Evolutionary conservation across 2,797 vertebrate genomes (phyloP).

Genomic region (Silurus aristotelis): DNA sequence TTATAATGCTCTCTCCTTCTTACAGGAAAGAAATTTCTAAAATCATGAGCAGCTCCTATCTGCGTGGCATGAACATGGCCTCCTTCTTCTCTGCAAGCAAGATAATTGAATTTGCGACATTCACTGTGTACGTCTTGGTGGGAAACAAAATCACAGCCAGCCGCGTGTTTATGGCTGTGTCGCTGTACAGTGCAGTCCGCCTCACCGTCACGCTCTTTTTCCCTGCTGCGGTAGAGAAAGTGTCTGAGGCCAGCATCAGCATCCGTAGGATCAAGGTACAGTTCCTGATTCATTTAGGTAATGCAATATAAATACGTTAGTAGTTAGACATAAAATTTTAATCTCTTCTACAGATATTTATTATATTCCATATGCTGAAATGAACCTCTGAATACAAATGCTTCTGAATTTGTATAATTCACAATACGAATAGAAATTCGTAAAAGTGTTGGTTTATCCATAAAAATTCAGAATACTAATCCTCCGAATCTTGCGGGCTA

Average conservation of each 20-base stretch:
- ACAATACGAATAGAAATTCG: too few relatives aligned
- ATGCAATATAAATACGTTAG: not conserved
- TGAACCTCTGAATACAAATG: too few relatives aligned
- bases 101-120: conserved; percentile 89
- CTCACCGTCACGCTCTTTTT: conserved; percentile 94
- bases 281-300: not conserved
- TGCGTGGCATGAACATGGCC: conserved; percentile 92
- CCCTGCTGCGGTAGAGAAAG: conserved; percentile 85
- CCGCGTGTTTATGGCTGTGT: conserved; percentile 86
- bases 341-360: not conserved
- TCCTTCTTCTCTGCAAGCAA: conserved; percentile 92
- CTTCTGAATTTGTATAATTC: too few relatives aligned
- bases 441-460: too few relatives aligned
- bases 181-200: conserved; percentile 86
- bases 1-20: conserved; percentile 24
- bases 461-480: too few relatives aligned
- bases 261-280: conserved; percentile 88
- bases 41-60: conserved; percentile 89
- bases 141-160: conserved; percentile 85
- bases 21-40: conserved; percentile 89
- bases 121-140: conserved; percentile 83
- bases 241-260: conserved; percentile 87
- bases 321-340: not conserved
- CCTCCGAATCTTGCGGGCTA: too few relatives aligned
- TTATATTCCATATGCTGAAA: too few relatives aligned